Evolutionary conservation across 1,140 invertebrate genomes (phyloP).

Genomic region (Eriosoma lanigerum): DNA sequence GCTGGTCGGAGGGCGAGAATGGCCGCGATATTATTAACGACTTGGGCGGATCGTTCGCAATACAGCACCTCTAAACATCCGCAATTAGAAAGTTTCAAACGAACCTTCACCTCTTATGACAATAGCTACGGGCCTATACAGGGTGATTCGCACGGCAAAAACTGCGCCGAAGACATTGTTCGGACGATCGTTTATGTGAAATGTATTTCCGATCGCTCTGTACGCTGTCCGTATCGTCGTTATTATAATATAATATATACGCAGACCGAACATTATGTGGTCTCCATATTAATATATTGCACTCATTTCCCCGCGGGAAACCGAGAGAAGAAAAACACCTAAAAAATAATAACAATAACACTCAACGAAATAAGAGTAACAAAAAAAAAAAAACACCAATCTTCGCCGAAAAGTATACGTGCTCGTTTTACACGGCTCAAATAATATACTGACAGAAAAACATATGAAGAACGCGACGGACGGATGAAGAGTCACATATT

Average conservation of each 20-base stretch:
- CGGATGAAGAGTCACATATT: no score
- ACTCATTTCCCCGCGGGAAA: background rate
- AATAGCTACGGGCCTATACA: background rate
- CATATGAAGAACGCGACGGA: background rate
- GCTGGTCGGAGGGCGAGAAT: background rate
- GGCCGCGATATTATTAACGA: constrained; percentile 40
- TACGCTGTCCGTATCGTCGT: no score
- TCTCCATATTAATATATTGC: constrained; percentile 14
- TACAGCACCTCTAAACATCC: constrained; percentile 35
- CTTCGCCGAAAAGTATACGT: background rate
- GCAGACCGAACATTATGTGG: constrained; percentile 20
- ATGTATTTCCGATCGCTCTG: no score
- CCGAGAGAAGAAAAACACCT: background rate
- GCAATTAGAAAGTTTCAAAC: constrained; percentile 50
- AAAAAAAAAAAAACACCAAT: background rate
- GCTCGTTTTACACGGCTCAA: constrained; percentile 12
- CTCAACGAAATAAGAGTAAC: no score
- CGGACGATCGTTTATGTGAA: no score
- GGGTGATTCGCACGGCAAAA: no score
- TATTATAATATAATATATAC: background rate
- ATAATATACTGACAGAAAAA: no score
- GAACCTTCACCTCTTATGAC: constrained; percentile 38
- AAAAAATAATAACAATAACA: background rate
- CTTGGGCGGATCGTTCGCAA: constrained; percentile 23
- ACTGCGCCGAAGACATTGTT: no score